These are phyloP conservation scores for Trichogramma pretiosum DNA, from an alignment of 1,140 invertebrate genomes.

Conservation along the genomic window DNA sequence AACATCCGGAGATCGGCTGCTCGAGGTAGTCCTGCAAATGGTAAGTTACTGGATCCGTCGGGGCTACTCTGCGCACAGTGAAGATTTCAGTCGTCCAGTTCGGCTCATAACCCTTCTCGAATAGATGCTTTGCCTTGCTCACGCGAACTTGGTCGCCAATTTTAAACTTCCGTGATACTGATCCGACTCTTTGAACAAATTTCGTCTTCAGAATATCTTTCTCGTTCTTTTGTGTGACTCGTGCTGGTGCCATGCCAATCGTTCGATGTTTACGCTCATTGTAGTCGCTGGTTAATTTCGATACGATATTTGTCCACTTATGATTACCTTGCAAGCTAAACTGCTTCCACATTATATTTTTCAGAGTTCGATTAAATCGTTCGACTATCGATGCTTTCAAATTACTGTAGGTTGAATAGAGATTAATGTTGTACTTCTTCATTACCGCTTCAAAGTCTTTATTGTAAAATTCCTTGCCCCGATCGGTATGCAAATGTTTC, in stretches of 20 bases:
- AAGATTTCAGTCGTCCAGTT: constrained; percentile 41
- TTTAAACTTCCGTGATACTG: constrained; percentile 21
- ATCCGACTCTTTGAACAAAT: not conserved
- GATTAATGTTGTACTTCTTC: constrained; percentile 26
- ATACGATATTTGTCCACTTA: constrained; percentile 5
- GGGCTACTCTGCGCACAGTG: constrained; percentile 27
- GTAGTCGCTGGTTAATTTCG: constrained; percentile 21
- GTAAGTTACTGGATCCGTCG: constrained; percentile 32
- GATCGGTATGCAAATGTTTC: constrained; percentile 14
- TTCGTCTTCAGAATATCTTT: constrained; percentile 14
- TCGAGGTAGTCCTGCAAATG: constrained; percentile 27
- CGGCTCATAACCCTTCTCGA: constrained; percentile 37
- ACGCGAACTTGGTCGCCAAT: constrained; percentile 33
- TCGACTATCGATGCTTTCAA: constrained; percentile 38
- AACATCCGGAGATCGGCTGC: constrained; percentile 28
- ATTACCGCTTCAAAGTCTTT: not conserved
- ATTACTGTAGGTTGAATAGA: constrained; percentile 31
- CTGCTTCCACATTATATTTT: constrained; percentile 33
- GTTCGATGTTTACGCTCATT: constrained; percentile 31
- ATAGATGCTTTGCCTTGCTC: constrained; percentile 34
- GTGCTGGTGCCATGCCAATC: constrained; percentile 27
- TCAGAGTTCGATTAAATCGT: constrained; percentile 40
- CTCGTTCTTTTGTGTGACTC: constrained; percentile 19
- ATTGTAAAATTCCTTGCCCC: constrained; percentile 29
- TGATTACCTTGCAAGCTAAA: constrained; percentile 30